Evolutionary conservation across 2,797 vertebrate genomes (phyloP).

Genomic region (Pangasius djambal): DNA sequence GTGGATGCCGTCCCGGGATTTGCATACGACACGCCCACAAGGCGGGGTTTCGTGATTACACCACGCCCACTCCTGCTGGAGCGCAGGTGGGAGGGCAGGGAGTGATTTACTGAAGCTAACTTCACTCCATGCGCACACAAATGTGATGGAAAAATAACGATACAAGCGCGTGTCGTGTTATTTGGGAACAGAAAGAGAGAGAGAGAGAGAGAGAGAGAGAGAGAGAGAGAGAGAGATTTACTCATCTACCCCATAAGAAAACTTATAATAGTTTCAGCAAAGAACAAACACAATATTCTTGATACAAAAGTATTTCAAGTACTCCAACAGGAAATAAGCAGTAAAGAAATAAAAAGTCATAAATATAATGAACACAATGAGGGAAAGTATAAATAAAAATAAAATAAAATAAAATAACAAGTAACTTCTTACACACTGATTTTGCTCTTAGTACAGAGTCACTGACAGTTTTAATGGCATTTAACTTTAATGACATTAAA

Average conservation of each 20-base stretch:
- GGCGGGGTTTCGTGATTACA: background rate
- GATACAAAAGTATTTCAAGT: too few relatives aligned
- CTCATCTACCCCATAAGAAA: too few relatives aligned
- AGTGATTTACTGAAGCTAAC: background rate
- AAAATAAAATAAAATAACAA: background rate
- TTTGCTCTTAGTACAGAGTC: background rate
- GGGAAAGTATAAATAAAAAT: background rate
- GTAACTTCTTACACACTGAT: background rate
- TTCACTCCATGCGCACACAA: background rate
- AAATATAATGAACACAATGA: background rate
- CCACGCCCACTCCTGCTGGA: background rate
- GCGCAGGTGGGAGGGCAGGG: conserved; percentile 24
- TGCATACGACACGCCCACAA: background rate
- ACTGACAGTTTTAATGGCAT: background rate
- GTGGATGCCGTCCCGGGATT: conserved; percentile 26
- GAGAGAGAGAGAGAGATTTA: background rate
- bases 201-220: too few relatives aligned
- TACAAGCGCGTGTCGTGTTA: too few relatives aligned
- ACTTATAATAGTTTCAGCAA: background rate
- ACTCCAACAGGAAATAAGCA: too few relatives aligned
- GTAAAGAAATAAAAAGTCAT: background rate
- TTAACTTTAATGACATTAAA: background rate
- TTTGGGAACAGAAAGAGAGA: too few relatives aligned
- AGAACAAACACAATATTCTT: too few relatives aligned
- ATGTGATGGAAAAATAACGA: background rate